Percentiles rank a stretch among this genome's conserved stretches.
Evolutionary conservation across 2,113 vertebrate species (phyloP).

Genomic region (Tragelaphus strepsiceros): DNA sequence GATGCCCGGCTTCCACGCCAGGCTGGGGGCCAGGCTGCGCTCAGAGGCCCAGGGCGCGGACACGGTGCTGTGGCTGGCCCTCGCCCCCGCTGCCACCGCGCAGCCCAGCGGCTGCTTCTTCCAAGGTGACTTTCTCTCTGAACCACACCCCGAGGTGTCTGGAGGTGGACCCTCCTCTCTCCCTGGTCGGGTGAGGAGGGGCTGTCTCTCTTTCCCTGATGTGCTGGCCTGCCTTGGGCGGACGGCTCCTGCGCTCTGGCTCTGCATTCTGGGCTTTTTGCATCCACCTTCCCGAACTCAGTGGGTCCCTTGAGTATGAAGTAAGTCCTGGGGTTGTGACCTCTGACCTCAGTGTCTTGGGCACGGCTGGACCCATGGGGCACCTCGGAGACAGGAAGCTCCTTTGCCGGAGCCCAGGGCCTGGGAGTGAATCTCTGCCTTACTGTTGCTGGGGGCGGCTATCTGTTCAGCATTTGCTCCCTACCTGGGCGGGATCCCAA

Average conservation of each 20-base stretch:
- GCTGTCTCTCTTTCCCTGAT: too few species aligned
- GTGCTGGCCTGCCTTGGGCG: not conserved
- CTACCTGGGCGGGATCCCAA: not conserved
- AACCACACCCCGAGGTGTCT: not conserved
- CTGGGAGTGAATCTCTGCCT: not conserved
- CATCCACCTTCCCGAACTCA: not conserved
- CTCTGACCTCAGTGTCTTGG: not conserved
- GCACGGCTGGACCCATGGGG: too few species aligned
- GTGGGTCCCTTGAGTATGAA: not conserved
- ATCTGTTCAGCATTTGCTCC: not conserved
- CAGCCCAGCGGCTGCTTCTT: slow-evolving; percentile 84
- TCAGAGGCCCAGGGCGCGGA: slow-evolving; percentile 86
- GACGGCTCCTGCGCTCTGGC: not conserved
- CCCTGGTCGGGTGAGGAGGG: not conserved
- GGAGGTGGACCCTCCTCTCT: not conserved
- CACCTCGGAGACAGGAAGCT: accelerated
- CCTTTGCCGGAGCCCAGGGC: not conserved
- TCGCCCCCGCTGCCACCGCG: slow-evolving; percentile 67
- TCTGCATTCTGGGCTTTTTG: accelerated
- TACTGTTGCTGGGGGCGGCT: not conserved
- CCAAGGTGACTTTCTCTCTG: slow-evolving; percentile 77
- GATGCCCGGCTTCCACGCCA: slow-evolving; percentile 84
- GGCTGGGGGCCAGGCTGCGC: slow-evolving; percentile 83
- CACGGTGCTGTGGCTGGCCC: slow-evolving; percentile 81
- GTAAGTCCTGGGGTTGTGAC: not conserved